phyloP scores from a whole-genome alignment of 2,113 vertebrate species.

The Myrmecophaga tridactyla region DNA sequence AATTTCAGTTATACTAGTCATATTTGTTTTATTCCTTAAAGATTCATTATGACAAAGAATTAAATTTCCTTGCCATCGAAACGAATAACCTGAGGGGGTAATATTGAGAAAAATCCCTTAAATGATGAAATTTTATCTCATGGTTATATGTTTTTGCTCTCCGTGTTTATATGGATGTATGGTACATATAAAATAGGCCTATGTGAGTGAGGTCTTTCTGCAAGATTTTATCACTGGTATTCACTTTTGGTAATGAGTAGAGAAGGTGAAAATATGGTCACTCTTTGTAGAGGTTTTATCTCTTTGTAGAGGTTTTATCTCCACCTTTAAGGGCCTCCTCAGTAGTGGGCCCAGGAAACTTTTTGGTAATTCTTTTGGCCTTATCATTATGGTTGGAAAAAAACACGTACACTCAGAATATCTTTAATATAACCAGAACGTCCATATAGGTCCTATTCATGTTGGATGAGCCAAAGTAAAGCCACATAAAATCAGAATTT shows the following conservation, averaged over 20 bases:
- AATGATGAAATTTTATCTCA: constrained; percentile 10
- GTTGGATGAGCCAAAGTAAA: not conserved
- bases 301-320: no score
- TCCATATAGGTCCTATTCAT: not conserved
- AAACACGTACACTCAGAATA: not conserved
- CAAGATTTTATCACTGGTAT: constrained; percentile 26
- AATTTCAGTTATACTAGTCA: not conserved
- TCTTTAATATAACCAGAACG: not conserved
- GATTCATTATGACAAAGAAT: not conserved
- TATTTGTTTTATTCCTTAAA: not conserved
- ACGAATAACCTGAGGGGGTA: constrained; percentile 15
- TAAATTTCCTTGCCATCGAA: constrained; percentile 3
- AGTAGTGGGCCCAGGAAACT: not conserved
- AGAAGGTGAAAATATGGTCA: not conserved
- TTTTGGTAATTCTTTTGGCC: not conserved
- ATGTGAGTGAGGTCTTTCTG: not conserved
- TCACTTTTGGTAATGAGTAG: constrained; percentile 2
- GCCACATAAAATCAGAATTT: not conserved
- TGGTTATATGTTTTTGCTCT: not conserved
- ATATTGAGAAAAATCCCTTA: not conserved
- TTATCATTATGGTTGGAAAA: not conserved
- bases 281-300: not conserved
- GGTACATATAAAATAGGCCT: constrained; percentile 3
- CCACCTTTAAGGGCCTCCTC: not conserved
- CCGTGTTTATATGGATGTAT: not conserved